phyloP scores from a whole-genome alignment of 2,888 invertebrate species.

The Nymphalis urticae region DNA sequence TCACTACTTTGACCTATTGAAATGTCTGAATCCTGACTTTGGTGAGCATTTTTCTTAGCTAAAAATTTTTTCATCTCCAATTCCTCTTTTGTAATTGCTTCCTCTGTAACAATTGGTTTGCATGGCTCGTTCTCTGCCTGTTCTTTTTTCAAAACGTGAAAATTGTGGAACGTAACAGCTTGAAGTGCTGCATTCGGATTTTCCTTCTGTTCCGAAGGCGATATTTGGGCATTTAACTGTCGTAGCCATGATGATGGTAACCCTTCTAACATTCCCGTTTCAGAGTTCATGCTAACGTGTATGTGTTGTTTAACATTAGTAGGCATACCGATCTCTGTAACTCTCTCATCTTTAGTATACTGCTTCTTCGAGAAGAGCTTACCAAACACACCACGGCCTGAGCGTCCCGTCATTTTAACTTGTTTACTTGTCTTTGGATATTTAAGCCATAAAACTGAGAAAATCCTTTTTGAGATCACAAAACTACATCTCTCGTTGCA shows the following conservation, averaged over 20 bases:
- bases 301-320: conserved; percentile 92
- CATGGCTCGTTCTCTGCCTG: conserved; percentile 87
- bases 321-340: conserved; percentile 89
- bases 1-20: conserved; percentile 80
- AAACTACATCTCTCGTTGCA: conserved; percentile 62
- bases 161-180: conserved; percentile 94
- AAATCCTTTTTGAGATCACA: conserved; percentile 52
- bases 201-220: conserved; percentile 92
- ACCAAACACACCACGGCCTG: conserved; percentile 75
- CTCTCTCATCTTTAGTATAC: conserved; percentile 74
- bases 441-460: conserved; percentile 45
- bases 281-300: conserved; percentile 91
- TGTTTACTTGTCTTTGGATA: conserved; percentile 45
- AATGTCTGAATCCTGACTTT: conserved; percentile 82
- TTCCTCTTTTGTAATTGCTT: conserved; percentile 91
- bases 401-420: conserved; percentile 75
- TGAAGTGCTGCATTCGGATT: conserved; percentile 95
- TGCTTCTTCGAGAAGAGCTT: conserved; percentile 77
- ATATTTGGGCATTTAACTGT: conserved; percentile 90
- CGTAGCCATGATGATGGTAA: conserved; percentile 91
- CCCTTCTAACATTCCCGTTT: conserved; percentile 92
- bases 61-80: conserved; percentile 89
- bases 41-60: conserved; percentile 86
- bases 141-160: conserved; percentile 89
- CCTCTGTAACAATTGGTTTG: conserved; percentile 91